Base-by-base conservation (phyloP, 2,888 invertebrate species). In the Melinaea menophilus region DNA sequence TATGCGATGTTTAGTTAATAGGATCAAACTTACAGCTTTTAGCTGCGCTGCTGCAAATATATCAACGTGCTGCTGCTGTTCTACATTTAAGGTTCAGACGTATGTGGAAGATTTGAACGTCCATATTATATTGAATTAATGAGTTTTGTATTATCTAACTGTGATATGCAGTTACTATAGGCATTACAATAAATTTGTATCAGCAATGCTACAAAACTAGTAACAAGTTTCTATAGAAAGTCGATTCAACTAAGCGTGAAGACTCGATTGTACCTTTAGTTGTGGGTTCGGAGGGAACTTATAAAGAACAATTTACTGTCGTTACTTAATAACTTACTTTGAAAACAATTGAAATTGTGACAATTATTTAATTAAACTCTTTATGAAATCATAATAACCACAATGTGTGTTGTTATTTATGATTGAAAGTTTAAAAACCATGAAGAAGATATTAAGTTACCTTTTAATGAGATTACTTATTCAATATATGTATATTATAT, bases 1-100 rank as follows among this genome's bases (percentile, higher is more conserved):
- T 65, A 59, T 66, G 64, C 66, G 56, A 62, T 56, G 57, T 55
- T 63, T 64, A 65, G 48, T 58, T 64, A 67, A 64, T 64, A 22
- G 56, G 58, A 59, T 65, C 58, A 65, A 51, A 22, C 51, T 51
- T 56, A 22, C 34, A 56, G 61, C 58, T 59, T 56, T 56, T 37
- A 3, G 41, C 13, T 56, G 35, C 3, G 37, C 37, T 37, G 37
- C 37, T 31, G 13, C n/a, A 33, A 37, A 7, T 13, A 2, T 56
- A 56, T 41, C 12, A 56, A 12, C 13, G 13, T 35, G 7, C n/a
- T 13, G 11, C 35, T 56, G 22, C 33, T 54, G 57, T 22, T 55
- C 59, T 56, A 59, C 56, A 51, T 51, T 51, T 9, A 51, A 51
- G 7, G 41, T 41, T 51, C 3, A 31, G 31, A 31, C 31, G 7